Base-by-base conservation (phyloP, 1,140 invertebrate genomes). In the Heliconius hermathena region DNA sequence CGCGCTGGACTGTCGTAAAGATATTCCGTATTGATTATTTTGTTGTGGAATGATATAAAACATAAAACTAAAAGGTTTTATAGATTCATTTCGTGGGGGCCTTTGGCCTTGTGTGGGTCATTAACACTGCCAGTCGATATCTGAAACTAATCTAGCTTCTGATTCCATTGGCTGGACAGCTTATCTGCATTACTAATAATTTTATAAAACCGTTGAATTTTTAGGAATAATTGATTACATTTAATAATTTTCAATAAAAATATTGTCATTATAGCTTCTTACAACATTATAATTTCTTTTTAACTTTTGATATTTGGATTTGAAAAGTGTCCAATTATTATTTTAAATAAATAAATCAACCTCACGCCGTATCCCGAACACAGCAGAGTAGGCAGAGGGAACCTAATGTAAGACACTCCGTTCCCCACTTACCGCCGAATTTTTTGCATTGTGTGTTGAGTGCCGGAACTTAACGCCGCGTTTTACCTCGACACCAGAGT, bases 11-110 rank as follows among this genome's bases (percentile, higher is more conserved):
- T 89, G 90, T 89, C 88, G 89, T 91, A 90, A 91, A 91, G 89
- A 92, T 92, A 92, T 90, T 90, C 83, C 82, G 85, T 91, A 91
- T 91, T 86, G 85, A 86, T 90, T 88, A 94, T 89, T 90, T 91
- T 91, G 87, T 90, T 89, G 88, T 82, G 82, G 83, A 91, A 90
- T 93, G 90, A 92, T 85, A 85, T 83, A 87, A 80, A 90, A 90
- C 78, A 89, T 91, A 90, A 90, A 88, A 92, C 89, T 90, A 89
- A 92, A 93, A 93, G 91, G 90, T 93, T 93, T 89, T 93, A 93
- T 93, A 92, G 88, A 88, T 87, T 90, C 92, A 90, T 92, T 88
- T 86, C 84, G 85, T 85, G 85, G 85, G 87, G 86, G 89, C 82
- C 84, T 90, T 89, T 91, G 88, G 90, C 92, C 93, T 94, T 94